Conservation (phyloP, 92 coral and sea anemone species). For the Scolanthus callimorphus region DNA sequence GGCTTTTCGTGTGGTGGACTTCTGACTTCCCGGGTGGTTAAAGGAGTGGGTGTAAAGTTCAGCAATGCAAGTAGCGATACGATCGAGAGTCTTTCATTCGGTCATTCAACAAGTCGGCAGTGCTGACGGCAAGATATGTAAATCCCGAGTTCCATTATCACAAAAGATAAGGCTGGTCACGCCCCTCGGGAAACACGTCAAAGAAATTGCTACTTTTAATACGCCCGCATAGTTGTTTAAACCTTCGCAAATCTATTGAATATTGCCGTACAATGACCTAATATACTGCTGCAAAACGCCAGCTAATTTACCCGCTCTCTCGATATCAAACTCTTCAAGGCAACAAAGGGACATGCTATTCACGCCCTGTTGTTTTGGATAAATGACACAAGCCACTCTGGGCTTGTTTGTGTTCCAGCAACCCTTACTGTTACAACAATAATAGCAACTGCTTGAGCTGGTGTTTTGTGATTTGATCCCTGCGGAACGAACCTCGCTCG, state of each 20-base stretch:
- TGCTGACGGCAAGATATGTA: conserved; percentile 85
- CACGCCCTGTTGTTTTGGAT: conserved; percentile 2
- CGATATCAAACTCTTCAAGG: background rate
- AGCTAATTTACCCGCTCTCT: background rate
- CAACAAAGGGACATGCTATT: background rate
- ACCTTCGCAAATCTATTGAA: conserved; percentile 10
- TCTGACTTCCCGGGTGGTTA: background rate
- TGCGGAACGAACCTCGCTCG: conserved; percentile 13
- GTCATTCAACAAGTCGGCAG: conserved; percentile 68
- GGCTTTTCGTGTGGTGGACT: background rate
- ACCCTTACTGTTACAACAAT: conserved; percentile 36
- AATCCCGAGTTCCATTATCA: conserved; percentile 77
- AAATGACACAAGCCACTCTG: conserved; percentile 5
- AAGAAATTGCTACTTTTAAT: conserved; percentile 30
- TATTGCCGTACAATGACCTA: too few species aligned
- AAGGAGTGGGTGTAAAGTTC: background rate
- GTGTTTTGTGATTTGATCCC: conserved; percentile 73
- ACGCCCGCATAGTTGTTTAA: conserved; percentile 18
- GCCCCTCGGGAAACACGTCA: conserved; percentile 79
- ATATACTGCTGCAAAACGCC: too few species aligned
- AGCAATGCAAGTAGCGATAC: conserved; percentile 3
- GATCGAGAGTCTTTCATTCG: conserved; percentile 36
- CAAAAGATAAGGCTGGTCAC: conserved; percentile 69
- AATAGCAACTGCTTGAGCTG: conserved; percentile 9
- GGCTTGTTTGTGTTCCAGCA: conserved; percentile 34